Conservation (phyloP, 2,113 vertebrate species). For the Barbus barbus region DNA sequence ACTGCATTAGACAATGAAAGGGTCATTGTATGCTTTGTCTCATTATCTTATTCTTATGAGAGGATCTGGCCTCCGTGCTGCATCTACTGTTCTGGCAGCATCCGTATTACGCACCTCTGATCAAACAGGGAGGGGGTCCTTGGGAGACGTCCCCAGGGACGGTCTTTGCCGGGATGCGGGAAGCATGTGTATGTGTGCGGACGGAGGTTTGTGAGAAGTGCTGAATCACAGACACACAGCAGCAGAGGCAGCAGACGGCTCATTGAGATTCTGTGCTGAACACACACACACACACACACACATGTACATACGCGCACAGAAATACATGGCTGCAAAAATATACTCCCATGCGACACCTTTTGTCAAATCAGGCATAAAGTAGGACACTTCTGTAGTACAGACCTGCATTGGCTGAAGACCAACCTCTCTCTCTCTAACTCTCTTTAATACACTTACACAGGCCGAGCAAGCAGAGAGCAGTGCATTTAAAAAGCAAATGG, state of each 20-base stretch:
- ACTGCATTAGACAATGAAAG: neutral
- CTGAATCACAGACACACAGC: conserved; percentile 50
- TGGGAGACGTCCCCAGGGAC: conserved; percentile 45
- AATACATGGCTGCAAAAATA: conserved; percentile 30
- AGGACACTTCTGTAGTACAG: conserved; percentile 47
- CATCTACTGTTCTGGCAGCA: conserved; percentile 24
- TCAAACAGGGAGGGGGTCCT: conserved; percentile 37
- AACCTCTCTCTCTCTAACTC: conserved; percentile 3
- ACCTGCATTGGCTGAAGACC: conserved; percentile 26
- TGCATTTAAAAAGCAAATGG: conserved; percentile 27
- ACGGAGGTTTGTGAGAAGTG: conserved; percentile 33
- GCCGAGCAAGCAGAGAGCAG: neutral
- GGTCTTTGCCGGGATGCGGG: conserved; percentile 18
- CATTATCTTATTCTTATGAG: conserved; percentile 35
- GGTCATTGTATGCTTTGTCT: neutral
- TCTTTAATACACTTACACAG: conserved; percentile 20
- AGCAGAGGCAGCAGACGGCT: neutral
- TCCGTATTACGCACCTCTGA: conserved; percentile 34
- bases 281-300: neutral
- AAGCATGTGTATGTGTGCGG: conserved; percentile 24
- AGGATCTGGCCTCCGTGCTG: conserved; percentile 37
- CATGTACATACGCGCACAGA: neutral
- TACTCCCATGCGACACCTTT: conserved; percentile 33
- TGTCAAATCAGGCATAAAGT: conserved; percentile 53
- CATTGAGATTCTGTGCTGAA: conserved; percentile 46